Base-by-base conservation (phyloP, 2,888 invertebrate genomes). In the Antitype chi region DNA sequence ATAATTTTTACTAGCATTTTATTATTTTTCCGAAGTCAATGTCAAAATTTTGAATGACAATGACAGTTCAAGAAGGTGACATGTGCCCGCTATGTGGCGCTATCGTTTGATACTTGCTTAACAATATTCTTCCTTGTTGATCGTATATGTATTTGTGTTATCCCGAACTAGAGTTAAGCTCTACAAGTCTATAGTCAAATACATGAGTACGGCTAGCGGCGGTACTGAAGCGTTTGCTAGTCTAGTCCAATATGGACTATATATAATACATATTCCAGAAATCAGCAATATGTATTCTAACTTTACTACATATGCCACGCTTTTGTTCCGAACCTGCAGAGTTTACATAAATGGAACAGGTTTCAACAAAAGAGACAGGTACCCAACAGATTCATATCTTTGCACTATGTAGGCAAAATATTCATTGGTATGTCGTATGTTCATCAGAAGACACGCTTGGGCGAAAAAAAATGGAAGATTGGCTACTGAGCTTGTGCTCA, bases 211-310 rank as follows among this genome's bases (percentile, higher is more conserved):
- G 55, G 49, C 55, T 52, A 15, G n/a, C 38, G 63, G 55, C 53
- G 52, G 28, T 23, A 32, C 28, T 43, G 25, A 9, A 32, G 38
- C 28, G 53, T 9, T 28, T 32, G n/a, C 83, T 15, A 7, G 59
- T 59, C 59, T 49, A 47, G 57, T 66, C n/a, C 70, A 80, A 63
- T 70, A 66, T 66, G 55, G 32, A 63, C 52, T n/a, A n/a, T n/a
- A n/a, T n/a, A n/a, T n/a, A n/a, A n/a, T n/a, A n/a, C n/a, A n/a
- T n/a, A n/a, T 55, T 52, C 32, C 60, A 66, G 60, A 78, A 83
- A 80, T 78, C 28, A 83, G 70, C 70, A 83, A 82, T 80, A 78
- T 83, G 78, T 82, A 80, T 82, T 66, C 78, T 83, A 66, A 82
- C 59, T 70, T 77, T 38, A 28, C 38, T 57, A 69, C 67, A 66